phyloP scores from a whole-genome alignment of 1,140 invertebrate genomes.

The Nymphalis io region DNA sequence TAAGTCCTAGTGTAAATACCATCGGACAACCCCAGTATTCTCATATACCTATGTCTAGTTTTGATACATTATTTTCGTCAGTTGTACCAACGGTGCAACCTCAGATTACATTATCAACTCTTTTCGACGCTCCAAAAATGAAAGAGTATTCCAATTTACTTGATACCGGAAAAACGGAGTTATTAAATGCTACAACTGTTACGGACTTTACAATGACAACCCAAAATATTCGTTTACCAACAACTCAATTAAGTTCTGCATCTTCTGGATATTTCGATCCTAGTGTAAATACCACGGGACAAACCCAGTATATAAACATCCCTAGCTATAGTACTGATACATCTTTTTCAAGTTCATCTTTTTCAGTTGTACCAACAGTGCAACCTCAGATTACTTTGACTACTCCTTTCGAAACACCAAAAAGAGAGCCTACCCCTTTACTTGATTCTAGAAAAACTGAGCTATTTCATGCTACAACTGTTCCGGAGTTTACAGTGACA shows the following conservation, averaged over 20 bases:
- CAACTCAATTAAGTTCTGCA: constrained; percentile 5
- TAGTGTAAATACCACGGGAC: not conserved
- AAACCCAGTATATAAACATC: not conserved
- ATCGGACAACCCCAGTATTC: not conserved
- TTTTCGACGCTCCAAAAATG: constrained; percentile 1
- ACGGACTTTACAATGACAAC: not conserved
- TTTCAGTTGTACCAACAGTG: constrained; percentile 6
- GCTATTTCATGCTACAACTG: not conserved
- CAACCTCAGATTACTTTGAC: constrained; percentile 21
- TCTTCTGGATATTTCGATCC: not conserved
- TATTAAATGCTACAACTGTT: not conserved
- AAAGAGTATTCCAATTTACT: not conserved
- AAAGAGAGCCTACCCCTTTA: not conserved
- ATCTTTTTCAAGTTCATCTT: too few relatives aligned
- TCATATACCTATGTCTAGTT: not conserved
- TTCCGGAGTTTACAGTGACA: not conserved
- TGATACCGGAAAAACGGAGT: not conserved
- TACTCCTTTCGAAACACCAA: constrained; percentile 14
- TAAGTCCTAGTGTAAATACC: not conserved
- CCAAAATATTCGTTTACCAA: not conserved
- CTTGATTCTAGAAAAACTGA: not conserved
- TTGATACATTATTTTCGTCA: not conserved
- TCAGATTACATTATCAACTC: constrained; percentile 21
- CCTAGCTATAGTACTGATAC: not conserved
- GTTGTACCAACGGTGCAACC: constrained; percentile 17